Percentiles rank a stretch among this genome's conserved stretches.
These are phyloP conservation scores for Phalangium opilio DNA, from an alignment of 2,888 invertebrate genomes.

Conservation along the genomic window DNA sequence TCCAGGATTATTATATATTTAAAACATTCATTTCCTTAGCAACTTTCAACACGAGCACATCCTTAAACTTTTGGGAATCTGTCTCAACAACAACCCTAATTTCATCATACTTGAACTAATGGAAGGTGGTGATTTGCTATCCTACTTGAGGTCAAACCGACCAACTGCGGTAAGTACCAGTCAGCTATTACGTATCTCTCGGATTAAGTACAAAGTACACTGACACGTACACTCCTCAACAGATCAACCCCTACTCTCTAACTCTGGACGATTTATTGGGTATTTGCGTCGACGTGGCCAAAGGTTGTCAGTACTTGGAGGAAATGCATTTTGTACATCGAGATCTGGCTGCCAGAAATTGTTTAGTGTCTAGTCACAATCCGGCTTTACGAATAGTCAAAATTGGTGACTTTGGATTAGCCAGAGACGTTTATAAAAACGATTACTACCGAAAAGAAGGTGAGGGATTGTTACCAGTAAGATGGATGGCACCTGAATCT, in stretches of 20 bases:
- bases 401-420: slow-evolving; percentile 92
- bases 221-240: too few species aligned
- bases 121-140: slow-evolving; percentile 89
- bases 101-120: slow-evolving; percentile 92
- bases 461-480: slow-evolving; percentile 70
- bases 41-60: slow-evolving; percentile 96
- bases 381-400: slow-evolving; percentile 57
- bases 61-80: slow-evolving; percentile 77
- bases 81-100: slow-evolving; percentile 80
- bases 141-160: slow-evolving; percentile 68
- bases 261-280: slow-evolving; percentile 67
- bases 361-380: slow-evolving; percentile 48
- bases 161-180: slow-evolving; percentile 45
- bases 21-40: slow-evolving; percentile 27
- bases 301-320: slow-evolving; percentile 88
- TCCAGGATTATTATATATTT: too few species aligned
- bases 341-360: slow-evolving; percentile 90
- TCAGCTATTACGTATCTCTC: background rate
- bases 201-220: too few species aligned
- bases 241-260: slow-evolving; percentile 30
- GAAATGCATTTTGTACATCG: slow-evolving; percentile 90
- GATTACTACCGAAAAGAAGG: slow-evolving; percentile 95
- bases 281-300: slow-evolving; percentile 90
- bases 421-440: slow-evolving; percentile 89
- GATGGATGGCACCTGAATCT: slow-evolving; percentile 98